Evolutionary conservation across 2,797 vertebrate species (phyloP).

Genomic region (Columba guinea): DNA sequence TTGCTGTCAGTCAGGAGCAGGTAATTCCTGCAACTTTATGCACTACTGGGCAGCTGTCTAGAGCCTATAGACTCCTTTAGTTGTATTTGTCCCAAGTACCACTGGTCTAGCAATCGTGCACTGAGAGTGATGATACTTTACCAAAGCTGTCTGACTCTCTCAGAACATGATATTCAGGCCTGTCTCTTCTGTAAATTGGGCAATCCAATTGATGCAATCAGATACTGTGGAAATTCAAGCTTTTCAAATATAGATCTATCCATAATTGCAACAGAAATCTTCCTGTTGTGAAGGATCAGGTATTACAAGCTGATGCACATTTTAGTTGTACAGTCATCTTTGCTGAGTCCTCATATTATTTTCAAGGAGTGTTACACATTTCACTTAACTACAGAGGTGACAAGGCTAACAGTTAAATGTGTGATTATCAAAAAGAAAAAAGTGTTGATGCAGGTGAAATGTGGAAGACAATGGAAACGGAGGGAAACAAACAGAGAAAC

Average conservation of each 20-base stretch:
- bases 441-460: neutral
- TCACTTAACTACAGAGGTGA: neutral
- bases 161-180: neutral
- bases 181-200: neutral
- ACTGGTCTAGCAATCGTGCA: neutral
- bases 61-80: neutral
- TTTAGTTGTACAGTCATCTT: neutral
- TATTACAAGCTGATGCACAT: neutral
- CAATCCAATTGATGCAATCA: neutral
- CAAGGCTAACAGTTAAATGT: neutral
- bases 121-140: neutral
- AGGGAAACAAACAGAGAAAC: neutral
- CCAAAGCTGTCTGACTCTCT: neutral
- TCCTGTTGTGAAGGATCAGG: neutral
- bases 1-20: neutral
- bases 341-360: neutral
- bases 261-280: neutral
- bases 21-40: neutral
- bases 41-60: neutral
- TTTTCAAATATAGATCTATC: neutral
- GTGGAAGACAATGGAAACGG: neutral
- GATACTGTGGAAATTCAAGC: neutral
- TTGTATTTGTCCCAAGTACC: neutral
- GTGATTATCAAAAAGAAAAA: neutral
- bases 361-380: neutral